Evolutionary conservation across 2,888 invertebrate genomes (phyloP).

Genomic region (Drosophila hamatofila): DNA sequence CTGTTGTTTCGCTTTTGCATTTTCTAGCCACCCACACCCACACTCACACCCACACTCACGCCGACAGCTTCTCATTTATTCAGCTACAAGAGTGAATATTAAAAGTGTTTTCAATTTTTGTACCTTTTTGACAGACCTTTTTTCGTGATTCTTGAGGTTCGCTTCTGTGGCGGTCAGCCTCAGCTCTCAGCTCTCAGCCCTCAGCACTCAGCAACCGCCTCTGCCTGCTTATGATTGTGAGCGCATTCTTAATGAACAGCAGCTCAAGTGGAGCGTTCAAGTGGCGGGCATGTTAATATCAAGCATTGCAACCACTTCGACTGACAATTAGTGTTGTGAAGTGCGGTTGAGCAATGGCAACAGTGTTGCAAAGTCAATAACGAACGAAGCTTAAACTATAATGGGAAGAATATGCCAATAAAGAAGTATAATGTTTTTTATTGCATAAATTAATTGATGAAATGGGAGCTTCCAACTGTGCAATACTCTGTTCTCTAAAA

Average conservation of each 20-base stretch:
- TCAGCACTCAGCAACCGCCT: constrained; percentile 7
- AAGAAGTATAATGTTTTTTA: neutral
- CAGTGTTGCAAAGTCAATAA: constrained; percentile 22
- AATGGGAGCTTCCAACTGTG: neutral
- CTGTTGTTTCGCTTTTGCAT: constrained; percentile 35
- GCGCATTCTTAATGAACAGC: constrained; percentile 55
- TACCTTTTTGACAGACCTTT: constrained; percentile 60
- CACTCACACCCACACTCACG: constrained; percentile 18
- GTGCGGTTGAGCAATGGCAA: constrained; percentile 2
- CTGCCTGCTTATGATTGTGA: constrained; percentile 66
- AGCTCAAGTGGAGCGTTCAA: constrained; percentile 28
- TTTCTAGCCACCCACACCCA: constrained; percentile 7
- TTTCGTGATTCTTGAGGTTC: constrained; percentile 18
- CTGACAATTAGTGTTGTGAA: constrained; percentile 12
- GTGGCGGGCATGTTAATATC: constrained; percentile 12
- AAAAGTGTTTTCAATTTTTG: constrained; percentile 73
- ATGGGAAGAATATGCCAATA: neutral
- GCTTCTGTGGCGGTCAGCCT: constrained; percentile 18
- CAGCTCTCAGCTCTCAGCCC: constrained; percentile 5
- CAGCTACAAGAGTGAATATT: constrained; percentile 73
- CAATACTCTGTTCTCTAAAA: neutral
- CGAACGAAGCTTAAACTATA: neutral
- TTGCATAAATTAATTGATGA: neutral
- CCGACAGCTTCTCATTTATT: constrained; percentile 61
- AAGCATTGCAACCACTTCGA: constrained; percentile 4